Base-by-base conservation (phyloP, 2,888 invertebrate species). In the Candidula unifasciata region DNA sequence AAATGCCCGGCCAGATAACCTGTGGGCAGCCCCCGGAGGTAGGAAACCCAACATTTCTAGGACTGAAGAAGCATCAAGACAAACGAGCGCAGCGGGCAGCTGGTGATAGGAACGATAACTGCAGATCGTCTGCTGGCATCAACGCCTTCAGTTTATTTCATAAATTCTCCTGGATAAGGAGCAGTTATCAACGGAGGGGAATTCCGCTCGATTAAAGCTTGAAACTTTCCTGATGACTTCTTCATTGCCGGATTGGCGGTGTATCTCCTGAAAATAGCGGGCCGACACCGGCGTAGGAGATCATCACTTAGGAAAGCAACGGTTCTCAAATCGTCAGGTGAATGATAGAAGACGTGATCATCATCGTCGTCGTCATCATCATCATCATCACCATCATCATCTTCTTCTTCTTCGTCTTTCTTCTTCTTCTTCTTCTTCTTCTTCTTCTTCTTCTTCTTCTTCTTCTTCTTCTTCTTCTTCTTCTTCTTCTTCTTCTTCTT, bases 11-110 rank as follows among this genome's bases (percentile, higher is more conserved):
- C 33, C 57, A 57, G 76, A 76, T 76, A 76, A 76, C 24, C 57
- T 27, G 5, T 18, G 18, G 10, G 35, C 54, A 30, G 27, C 18
- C 57, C n/a, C 30, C 6, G 76, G 76, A 30, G 76, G 76, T 30
- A 76, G 16, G 54, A 2, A 30, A 35, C 18, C 54, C 27, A 54
- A 76, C 30, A 54, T 18, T 33, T 33, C 27, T 18, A 30, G 27
- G 57, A 33, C 54, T 30, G 27, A 44, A 76, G 54, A 21, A 33
- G 71, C 27, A 27, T 21, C 54, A 84, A 84, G 84, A 84, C 84
- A 84, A 84, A 84, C 74, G 84, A 79, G 73, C 84, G 64, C 84
- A 79, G 84, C 80, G 44, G 84, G 80, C 84, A 84, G 44, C 74
- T 80, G 84, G 5, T 73, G 84, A 84, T 84, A 71, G 78, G 37